phyloP scores from a whole-genome alignment of 2,888 invertebrate genomes.

The Nesidiocoris tenuis region DNA sequence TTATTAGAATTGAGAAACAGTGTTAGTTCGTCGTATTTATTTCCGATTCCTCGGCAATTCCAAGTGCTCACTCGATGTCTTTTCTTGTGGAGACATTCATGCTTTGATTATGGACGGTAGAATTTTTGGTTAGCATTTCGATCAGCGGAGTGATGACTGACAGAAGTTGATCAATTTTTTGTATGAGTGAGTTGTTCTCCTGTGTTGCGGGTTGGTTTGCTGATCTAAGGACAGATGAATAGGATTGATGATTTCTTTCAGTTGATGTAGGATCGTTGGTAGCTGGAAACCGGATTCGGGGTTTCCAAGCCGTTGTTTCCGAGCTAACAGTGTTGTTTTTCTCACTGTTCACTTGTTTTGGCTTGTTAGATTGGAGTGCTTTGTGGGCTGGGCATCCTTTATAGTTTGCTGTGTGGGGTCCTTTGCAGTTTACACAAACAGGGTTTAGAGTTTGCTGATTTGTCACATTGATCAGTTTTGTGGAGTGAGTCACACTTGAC shows the following conservation, averaged over 20 bases:
- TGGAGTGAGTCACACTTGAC: neutral
- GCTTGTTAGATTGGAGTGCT: neutral
- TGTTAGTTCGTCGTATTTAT: too few relatives aligned
- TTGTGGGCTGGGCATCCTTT: slow-evolving; percentile 1
- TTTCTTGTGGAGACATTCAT: too few relatives aligned
- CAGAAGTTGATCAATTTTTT: neutral
- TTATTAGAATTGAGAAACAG: too few relatives aligned
- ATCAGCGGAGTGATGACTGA: neutral
- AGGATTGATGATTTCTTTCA: too few relatives aligned
- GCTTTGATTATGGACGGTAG: too few relatives aligned
- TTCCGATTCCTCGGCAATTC: too few relatives aligned
- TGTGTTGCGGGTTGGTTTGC: slow-evolving; percentile 3
- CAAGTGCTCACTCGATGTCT: too few relatives aligned
- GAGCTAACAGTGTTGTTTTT: too few relatives aligned
- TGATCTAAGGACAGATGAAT: too few relatives aligned
- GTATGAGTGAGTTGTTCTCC: neutral
- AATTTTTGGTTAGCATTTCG: neutral
- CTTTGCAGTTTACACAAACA: slow-evolving; percentile 6
- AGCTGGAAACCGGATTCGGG: too few relatives aligned
- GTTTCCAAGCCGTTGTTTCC: too few relatives aligned
- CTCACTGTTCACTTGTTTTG: neutral
- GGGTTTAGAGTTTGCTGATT: neutral
- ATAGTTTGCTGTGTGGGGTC: slow-evolving; percentile 8
- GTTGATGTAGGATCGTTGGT: too few relatives aligned
- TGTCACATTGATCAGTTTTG: neutral